A percentile compares a stretch with the other conserved stretches of the same genome.
These are phyloP conservation scores for Aelia acuminata DNA, from an alignment of 2,888 invertebrate species.

Conservation along the genomic window DNA sequence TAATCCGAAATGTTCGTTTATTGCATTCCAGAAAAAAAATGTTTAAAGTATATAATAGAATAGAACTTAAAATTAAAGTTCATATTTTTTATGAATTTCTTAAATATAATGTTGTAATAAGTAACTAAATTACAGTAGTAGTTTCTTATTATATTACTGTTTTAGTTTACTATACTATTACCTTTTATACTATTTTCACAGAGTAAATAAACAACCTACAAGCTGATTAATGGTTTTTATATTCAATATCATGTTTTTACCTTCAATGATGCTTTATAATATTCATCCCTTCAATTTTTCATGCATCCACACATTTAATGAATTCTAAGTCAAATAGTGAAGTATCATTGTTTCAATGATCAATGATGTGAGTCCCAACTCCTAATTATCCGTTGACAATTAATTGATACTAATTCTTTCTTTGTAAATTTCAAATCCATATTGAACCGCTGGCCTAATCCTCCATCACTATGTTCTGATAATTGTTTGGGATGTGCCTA, in stretches of 20 bases:
- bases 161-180: background rate
- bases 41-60: background rate
- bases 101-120: background rate
- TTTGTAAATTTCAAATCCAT: too few relatives aligned
- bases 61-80: background rate
- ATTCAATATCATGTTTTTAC: background rate
- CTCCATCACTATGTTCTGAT: too few relatives aligned
- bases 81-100: background rate
- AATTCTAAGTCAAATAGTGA: too few relatives aligned
- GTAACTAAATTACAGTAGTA: background rate
- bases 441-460: too few relatives aligned
- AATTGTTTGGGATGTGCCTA: too few relatives aligned
- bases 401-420: too few relatives aligned
- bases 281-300: too few relatives aligned
- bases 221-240: background rate
- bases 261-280: too few relatives aligned
- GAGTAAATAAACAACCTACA: background rate
- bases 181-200: constrained; percentile 36
- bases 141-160: background rate
- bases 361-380: too few relatives aligned
- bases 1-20: background rate
- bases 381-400: too few relatives aligned
- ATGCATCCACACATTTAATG: too few relatives aligned
- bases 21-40: background rate
- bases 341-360: too few relatives aligned